Evolutionary conservation across 2,888 invertebrate species (phyloP).

Genomic region (Autographa pulchrina): DNA sequence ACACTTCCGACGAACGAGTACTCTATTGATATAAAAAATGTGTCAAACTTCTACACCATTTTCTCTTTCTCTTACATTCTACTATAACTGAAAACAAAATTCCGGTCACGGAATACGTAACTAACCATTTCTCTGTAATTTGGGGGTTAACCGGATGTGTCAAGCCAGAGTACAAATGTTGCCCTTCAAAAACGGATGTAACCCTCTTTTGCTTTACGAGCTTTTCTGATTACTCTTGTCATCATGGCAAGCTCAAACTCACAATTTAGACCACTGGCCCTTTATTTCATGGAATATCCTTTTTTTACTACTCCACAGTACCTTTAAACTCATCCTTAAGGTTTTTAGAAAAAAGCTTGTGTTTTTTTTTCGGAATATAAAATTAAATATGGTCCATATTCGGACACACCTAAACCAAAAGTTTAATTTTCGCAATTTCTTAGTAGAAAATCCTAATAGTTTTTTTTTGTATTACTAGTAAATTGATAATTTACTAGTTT

Average conservation of each 20-base stretch:
- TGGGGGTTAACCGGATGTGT: not conserved
- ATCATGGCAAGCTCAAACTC: not conserved
- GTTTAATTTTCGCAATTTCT: too few relatives aligned
- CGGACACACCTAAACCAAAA: too few relatives aligned
- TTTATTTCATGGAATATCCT: not conserved
- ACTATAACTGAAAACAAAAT: not conserved
- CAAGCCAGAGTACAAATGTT: not conserved
- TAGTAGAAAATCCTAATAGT: too few relatives aligned
- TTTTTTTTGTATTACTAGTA: too few relatives aligned
- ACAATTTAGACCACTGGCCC: not conserved
- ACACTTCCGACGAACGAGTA: too few relatives aligned
- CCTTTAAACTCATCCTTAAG: too few relatives aligned
- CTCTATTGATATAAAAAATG: not conserved
- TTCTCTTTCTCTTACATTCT: not conserved
- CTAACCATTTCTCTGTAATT: not conserved
- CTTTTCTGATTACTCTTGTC: not conserved
- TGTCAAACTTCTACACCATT: not conserved
- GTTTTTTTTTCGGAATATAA: too few relatives aligned
- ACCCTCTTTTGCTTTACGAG: not conserved
- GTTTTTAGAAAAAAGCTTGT: too few relatives aligned
- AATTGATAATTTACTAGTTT: not conserved
- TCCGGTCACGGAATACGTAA: not conserved
- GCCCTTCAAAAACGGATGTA: not conserved
- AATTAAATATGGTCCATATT: too few relatives aligned
- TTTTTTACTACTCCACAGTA: too few relatives aligned